Conservation (phyloP, 2,888 invertebrate genomes). For the Xanthorhoe designata region DNA sequence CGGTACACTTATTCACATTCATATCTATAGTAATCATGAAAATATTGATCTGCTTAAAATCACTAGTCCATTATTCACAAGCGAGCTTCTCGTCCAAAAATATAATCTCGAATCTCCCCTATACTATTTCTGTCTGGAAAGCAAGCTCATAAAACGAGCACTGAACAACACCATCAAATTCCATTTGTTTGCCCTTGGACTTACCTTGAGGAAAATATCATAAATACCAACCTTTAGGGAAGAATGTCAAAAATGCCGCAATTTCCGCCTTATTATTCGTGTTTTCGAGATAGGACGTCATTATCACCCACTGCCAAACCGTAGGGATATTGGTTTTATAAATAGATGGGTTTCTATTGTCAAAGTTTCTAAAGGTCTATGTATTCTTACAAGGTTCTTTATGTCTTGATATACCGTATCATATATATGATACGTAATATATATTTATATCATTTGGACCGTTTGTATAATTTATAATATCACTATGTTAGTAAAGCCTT, state of each 20-base stretch:
- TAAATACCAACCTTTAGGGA: slow-evolving; percentile 21
- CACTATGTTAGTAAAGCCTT: too few relatives aligned
- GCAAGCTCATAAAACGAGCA: slow-evolving; percentile 11
- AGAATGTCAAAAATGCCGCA: slow-evolving; percentile 23
- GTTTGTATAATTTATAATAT: too few relatives aligned
- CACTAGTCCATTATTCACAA: background rate
- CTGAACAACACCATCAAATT: slow-evolving; percentile 9
- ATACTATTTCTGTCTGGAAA: background rate
- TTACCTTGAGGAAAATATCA: slow-evolving; percentile 20
- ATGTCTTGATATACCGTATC: too few relatives aligned
- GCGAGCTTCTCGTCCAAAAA: background rate
- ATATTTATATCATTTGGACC: too few relatives aligned
- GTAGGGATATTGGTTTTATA: slow-evolving; percentile 31
- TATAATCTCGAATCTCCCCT: background rate
- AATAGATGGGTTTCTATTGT: slow-evolving; percentile 20
- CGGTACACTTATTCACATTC: background rate
- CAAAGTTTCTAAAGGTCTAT: background rate
- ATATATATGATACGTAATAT: too few relatives aligned
- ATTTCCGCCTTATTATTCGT: background rate
- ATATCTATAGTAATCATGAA: background rate
- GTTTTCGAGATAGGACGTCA: slow-evolving; percentile 19
- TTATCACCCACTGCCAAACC: slow-evolving; percentile 36
- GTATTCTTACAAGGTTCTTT: too few relatives aligned
- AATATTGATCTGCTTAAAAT: background rate
- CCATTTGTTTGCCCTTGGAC: slow-evolving; percentile 24